phyloP scores from a whole-genome alignment of 2,113 vertebrate genomes.

The Casuarius casuarius region DNA sequence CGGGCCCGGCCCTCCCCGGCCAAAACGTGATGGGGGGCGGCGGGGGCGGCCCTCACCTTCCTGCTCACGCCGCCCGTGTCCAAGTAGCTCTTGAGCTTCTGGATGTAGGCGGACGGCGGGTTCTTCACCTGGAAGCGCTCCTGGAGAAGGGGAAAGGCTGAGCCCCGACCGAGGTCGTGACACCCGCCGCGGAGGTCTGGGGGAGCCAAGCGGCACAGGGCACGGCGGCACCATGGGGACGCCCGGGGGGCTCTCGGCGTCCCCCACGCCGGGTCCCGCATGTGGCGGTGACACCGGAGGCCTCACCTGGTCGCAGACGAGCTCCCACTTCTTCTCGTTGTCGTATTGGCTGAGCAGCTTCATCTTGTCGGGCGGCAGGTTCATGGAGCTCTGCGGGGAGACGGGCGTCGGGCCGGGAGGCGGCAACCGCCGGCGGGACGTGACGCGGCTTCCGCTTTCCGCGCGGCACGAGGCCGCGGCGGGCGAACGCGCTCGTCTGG shows the following conservation, averaged over 20 bases:
- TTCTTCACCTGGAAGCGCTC: constrained; percentile 95
- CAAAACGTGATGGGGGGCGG: neutral
- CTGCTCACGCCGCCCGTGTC: constrained; percentile 88
- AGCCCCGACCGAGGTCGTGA: neutral
- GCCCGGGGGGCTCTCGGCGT: too few relatives aligned
- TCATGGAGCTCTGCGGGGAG: constrained; percentile 89
- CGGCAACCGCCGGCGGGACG: neutral
- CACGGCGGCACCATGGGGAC: too few relatives aligned
- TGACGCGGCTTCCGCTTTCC: neutral
- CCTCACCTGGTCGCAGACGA: constrained; percentile 93
- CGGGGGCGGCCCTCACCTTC: constrained; percentile 78
- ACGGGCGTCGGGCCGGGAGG: neutral
- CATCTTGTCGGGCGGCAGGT: constrained; percentile 94
- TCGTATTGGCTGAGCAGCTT: constrained; percentile 92
- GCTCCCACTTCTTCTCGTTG: constrained; percentile 97
- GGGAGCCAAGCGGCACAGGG: too few relatives aligned
- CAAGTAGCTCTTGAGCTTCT: constrained; percentile 88
- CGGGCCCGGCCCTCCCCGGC: accelerated
- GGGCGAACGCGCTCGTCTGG: too few relatives aligned
- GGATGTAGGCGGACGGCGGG: constrained; percentile 89
- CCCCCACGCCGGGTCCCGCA: too few relatives aligned
- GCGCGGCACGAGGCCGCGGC: neutral
- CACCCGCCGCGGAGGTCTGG: neutral
- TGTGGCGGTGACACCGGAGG: too few relatives aligned
- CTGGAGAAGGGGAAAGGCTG: constrained; percentile 64